Percentiles rank a stretch among this genome's conserved stretches.
Evolutionary conservation across 2,888 invertebrate genomes (phyloP).

Genomic region (Xanthia togata): DNA sequence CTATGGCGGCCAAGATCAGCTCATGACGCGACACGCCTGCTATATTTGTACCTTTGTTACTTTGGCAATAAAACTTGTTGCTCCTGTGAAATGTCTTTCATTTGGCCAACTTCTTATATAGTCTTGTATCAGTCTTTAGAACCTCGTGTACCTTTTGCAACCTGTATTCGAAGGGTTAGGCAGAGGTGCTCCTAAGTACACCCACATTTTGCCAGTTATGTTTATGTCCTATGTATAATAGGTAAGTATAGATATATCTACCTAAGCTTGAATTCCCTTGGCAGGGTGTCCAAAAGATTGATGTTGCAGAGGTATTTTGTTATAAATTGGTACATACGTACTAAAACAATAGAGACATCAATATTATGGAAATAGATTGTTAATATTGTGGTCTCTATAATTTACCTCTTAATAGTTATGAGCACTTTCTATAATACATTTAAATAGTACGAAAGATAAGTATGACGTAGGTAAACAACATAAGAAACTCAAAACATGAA

Average conservation of each 20-base stretch:
- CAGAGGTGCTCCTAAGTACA: too few relatives aligned
- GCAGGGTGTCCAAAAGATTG: background rate
- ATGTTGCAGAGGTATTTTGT: background rate
- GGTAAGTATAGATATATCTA: background rate
- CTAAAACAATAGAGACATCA: background rate
- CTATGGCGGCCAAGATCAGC: conserved; percentile 57
- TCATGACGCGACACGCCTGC: conserved; percentile 56
- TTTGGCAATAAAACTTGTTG: conserved; percentile 86
- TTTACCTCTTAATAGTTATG: background rate
- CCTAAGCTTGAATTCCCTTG: background rate
- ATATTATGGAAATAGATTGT: too few relatives aligned
- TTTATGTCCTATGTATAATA: too few relatives aligned
- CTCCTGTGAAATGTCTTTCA: conserved; percentile 66
- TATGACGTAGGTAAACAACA: background rate
- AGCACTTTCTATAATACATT: background rate
- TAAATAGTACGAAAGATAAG: conserved; percentile 4
- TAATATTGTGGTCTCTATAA: too few relatives aligned
- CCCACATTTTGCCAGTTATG: too few relatives aligned
- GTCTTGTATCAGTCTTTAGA: too few relatives aligned
- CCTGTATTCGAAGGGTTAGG: background rate
- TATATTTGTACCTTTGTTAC: conserved; percentile 87
- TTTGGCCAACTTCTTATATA: too few relatives aligned
- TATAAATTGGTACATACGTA: background rate
- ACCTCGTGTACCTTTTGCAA: background rate
- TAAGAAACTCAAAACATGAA: conserved; percentile 27